phyloP scores from a whole-genome alignment of 1,140 invertebrate species.

The Drosophila bocki region DNA sequence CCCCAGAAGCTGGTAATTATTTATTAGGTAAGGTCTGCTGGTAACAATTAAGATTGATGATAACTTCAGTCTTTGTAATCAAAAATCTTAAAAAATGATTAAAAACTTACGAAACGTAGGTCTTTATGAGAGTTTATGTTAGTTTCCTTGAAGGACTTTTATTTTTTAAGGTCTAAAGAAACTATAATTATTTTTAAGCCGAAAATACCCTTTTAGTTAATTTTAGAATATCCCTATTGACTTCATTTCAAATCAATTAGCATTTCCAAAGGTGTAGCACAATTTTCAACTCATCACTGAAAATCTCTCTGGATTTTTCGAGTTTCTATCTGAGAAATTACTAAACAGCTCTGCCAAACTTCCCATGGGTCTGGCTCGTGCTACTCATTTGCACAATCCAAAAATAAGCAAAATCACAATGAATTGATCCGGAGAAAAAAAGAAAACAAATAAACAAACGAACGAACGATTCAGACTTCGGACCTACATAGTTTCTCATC shows the following conservation, averaged over 20 bases:
- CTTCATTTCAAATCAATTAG: background rate
- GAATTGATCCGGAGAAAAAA: slow-evolving; percentile 15
- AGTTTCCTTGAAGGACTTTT: too few species aligned
- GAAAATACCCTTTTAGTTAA: background rate
- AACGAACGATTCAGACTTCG: slow-evolving; percentile 11
- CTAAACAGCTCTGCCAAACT: background rate
- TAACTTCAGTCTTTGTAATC: background rate
- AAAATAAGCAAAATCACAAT: slow-evolving; percentile 21
- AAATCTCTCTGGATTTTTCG: slow-evolving; percentile 1
- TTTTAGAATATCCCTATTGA: too few species aligned
- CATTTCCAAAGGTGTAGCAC: background rate
- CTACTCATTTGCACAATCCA: slow-evolving; percentile 56
- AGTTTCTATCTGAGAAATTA: background rate
- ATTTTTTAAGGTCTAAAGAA: background rate
- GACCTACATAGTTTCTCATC: slow-evolving; percentile 11
- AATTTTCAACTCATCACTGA: background rate
- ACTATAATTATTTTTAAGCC: background rate
- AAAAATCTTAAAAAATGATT: background rate
- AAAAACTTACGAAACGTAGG: background rate
- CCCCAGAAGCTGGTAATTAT: too few species aligned
- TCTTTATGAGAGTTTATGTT: background rate
- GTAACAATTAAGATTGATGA: background rate
- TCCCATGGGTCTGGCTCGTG: slow-evolving; percentile 51
- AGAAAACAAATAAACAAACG: slow-evolving; percentile 30
- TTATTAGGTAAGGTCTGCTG: background rate